Base-by-base conservation (phyloP, 2,888 invertebrate genomes). In the Psococerastis gibbosa region DNA sequence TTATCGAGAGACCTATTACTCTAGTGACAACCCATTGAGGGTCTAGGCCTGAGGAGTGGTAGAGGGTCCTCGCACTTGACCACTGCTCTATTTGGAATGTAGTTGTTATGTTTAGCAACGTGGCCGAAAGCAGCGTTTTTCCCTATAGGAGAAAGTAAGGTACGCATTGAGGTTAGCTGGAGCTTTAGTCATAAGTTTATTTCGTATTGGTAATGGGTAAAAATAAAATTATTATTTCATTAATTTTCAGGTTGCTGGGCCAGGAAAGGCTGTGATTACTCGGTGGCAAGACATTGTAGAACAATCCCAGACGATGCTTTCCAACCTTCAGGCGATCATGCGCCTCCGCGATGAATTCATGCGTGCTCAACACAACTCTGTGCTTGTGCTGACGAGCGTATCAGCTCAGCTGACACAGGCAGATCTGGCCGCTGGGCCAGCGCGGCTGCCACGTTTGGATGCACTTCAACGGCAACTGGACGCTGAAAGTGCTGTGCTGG, bases 351-450 rank as follows among this genome's bases (percentile, higher is more conserved):
- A 73, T 2, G 77, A 78, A 52, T 80, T 84, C 53, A 69, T 74
- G 11, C 68, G 71, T 2, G 75, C 76, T 11, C 83, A 84, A 46
- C 74, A 77, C 3, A 70, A 69, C 22, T 76, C 80, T 0, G 70
- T 84, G 3, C 69, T 80, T 9, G 71, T 73, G 2, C 59, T 85
- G 17, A 76, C 77, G 0, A 73, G 75, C 51, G 68, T 81, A 1
- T 81, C 84, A 52, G 76, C 78, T 1, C 65, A 75, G 31, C 61
- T 87, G 13, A 80, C 80, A 1, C 69, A 80, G 45, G 60, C 79
- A 33, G 73, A 76, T 51, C 57, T 60, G n/a, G 60, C 64, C n/a
- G 59, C 62, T 1, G 66, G 70, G 33, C 67, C 64, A 41, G 60
- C 63, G 22, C 60, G 60, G n/a, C 56, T 78, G 2, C 62, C 27